Percentiles rank a stretch among this genome's conserved stretches.
Evolutionary conservation across 1,140 invertebrate genomes (phyloP).

Genomic region (Drosophila pseudoobscura): DNA sequence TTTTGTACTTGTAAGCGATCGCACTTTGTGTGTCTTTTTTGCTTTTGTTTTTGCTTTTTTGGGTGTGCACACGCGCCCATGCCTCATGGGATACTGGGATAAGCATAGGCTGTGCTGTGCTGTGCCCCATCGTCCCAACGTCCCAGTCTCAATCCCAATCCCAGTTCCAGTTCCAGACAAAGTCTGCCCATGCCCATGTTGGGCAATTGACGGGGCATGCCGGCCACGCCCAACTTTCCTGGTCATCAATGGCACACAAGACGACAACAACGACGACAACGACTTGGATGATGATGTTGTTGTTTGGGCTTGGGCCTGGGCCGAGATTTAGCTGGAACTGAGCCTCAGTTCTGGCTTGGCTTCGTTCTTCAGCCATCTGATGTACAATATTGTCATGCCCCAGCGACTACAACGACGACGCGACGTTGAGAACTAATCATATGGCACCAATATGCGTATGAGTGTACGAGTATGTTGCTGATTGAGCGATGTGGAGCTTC

Average conservation of each 20-base stretch:
- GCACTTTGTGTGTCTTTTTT: conserved; percentile 57
- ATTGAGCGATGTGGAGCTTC: conserved; percentile 19
- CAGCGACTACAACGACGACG: conserved; percentile 42
- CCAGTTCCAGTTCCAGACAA: conserved; percentile 17
- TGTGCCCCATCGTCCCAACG: conserved; percentile 19
- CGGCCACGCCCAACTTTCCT: conserved; percentile 74
- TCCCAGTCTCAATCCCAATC: not conserved
- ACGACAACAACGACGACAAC: conserved; percentile 37
- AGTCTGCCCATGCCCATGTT: conserved; percentile 57
- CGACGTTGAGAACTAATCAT: conserved; percentile 61
- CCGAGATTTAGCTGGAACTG: conserved; percentile 56
- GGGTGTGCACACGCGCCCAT: conserved; percentile 45
- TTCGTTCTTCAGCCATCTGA: conserved; percentile 41
- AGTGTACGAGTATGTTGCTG: not conserved
- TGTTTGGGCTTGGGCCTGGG: conserved; percentile 54
- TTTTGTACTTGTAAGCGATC: conserved; percentile 79
- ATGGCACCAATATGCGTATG: conserved; percentile 74
- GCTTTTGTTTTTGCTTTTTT: conserved; percentile 21
- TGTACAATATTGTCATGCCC: conserved; percentile 63
- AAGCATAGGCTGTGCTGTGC: conserved; percentile 29
- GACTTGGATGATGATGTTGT: conserved; percentile 59
- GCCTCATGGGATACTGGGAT: conserved; percentile 31
- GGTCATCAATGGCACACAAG: conserved; percentile 74
- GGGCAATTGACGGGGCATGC: conserved; percentile 73
- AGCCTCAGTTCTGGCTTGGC: conserved; percentile 10